These are phyloP conservation scores for Trachymyrmex septentrionalis DNA, from an alignment of 1,140 invertebrate genomes.

Conservation along the genomic window DNA sequence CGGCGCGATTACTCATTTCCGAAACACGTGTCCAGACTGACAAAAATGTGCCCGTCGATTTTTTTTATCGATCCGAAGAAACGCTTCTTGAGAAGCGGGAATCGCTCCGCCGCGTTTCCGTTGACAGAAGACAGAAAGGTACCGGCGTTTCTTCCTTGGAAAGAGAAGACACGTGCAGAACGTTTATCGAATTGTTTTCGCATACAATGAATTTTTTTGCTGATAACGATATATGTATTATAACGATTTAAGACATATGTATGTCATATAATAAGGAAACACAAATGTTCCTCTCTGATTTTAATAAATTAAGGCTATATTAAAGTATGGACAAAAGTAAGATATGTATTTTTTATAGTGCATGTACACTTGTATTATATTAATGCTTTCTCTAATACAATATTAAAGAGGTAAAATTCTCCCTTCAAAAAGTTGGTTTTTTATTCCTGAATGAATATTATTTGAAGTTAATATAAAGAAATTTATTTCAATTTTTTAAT, in stretches of 20 bases:
- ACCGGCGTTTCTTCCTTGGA: slow-evolving; percentile 7
- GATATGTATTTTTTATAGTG: too few species aligned
- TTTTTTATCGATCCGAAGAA: slow-evolving; percentile 54
- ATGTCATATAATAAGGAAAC: neutral
- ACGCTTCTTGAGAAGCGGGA: slow-evolving; percentile 23
- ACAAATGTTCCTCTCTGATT: too few species aligned
- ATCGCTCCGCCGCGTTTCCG: slow-evolving; percentile 49
- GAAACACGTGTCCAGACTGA: slow-evolving; percentile 63
- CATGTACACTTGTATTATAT: too few species aligned
- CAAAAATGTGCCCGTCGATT: slow-evolving; percentile 53
- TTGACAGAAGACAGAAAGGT: slow-evolving; percentile 22
- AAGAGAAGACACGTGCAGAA: slow-evolving; percentile 19
- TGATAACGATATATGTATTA: neutral
- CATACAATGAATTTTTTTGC: neutral
- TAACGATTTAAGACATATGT: too few species aligned
- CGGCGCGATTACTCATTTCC: slow-evolving; percentile 52
- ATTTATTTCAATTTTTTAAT: too few species aligned
- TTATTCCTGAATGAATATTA: too few species aligned
- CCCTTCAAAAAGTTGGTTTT: too few species aligned
- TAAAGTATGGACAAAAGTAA: too few species aligned
- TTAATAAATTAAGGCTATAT: too few species aligned
- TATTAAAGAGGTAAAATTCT: too few species aligned
- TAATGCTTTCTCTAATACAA: too few species aligned
- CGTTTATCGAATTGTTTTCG: slow-evolving; percentile 7
- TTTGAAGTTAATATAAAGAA: too few species aligned